Evolutionary conservation across 2,113 vertebrate species (phyloP), one percentile per base, ranked within the genome.

Genomic region (Zosterops japonicus): DNA sequence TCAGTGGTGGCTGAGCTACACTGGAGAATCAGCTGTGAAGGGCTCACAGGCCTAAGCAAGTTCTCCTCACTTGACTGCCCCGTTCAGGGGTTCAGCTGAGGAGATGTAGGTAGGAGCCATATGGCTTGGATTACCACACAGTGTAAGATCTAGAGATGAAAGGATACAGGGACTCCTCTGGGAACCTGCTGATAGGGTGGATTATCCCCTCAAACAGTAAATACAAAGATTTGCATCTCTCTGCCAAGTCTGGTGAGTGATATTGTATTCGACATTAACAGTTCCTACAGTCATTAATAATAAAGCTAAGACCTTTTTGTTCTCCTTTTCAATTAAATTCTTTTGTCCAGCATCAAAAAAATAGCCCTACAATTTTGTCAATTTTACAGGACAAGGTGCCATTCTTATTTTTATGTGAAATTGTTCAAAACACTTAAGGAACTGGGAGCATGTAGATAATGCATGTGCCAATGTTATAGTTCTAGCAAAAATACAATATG

Each of bases 81-180:
- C 3, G 11, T 46, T 64, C 31, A 33, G 71, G 50, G 79, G 87
- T 87, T 95, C 83, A 89, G 20, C 90, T 87, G 31, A 95, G 89
- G 91, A 76, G 44, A 64, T 68, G 41, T 8, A n/a, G 78, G 74
- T 71, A 87, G 70, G n/a, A 75, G 81, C 83, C 89, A 87, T 79
- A 89, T 97, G 93, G 87, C 65, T 68, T 78, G 80, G 80, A 94
- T 93, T 95, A 93, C 20, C 33, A 24, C 19, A 14, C 20, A 12
- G 9, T 9, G 2, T 42, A 46, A 49, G 63, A 90, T 35, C 46
- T 49, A 18, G 56, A 74, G 57, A 56, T 72, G 41, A 76, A 60
- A 50, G 20, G 25, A 14, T 28, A 12, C 42, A 36, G 24, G 41
- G 44, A 14, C 44, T 47, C 47, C n/a, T 60, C 74, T 24, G 24